These are phyloP conservation scores for Diorhabda sublineata DNA, from an alignment of 1,140 invertebrate species.

Conservation along the genomic window DNA sequence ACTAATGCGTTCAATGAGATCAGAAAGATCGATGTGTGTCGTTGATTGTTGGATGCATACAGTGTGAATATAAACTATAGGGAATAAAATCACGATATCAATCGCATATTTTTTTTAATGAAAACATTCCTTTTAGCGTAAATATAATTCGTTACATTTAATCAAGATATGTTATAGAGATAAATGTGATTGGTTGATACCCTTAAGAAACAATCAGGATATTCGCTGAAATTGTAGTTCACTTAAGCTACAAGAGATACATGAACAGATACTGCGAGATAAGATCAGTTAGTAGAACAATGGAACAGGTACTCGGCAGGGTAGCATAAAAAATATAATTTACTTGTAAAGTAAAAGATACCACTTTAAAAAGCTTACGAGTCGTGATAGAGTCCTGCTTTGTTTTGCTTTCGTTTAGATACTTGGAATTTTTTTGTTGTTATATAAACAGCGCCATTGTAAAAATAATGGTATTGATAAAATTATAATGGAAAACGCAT, in stretches of 20 bases:
- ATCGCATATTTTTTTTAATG: too few species aligned
- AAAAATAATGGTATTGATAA: too few species aligned
- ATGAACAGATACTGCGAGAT: conserved; percentile 2
- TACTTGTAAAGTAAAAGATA: background rate
- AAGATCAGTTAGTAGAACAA: conserved; percentile 2
- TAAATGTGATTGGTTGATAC: background rate
- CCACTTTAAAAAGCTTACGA: background rate
- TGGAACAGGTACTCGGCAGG: conserved; percentile 1
- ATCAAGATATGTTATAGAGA: background rate
- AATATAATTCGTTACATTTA: too few species aligned
- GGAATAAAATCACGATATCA: too few species aligned
- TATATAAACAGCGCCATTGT: background rate
- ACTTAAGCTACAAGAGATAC: conserved; percentile 2
- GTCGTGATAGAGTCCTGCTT: conserved; percentile 1
- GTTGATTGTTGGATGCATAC: conserved; percentile 7
- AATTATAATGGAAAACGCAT: too few species aligned
- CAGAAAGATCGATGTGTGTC: background rate
- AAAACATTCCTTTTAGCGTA: too few species aligned
- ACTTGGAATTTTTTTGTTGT: background rate
- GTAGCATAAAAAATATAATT: conserved; percentile 3
- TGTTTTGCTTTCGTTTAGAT: conserved; percentile 1
- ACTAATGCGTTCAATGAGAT: conserved; percentile 10
- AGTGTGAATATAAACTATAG: too few species aligned
- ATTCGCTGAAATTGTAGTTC: conserved; percentile 2
- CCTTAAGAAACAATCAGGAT: conserved; percentile 2